Evolutionary conservation across 2,888 invertebrate genomes (phyloP), one percentile per base, ranked within the genome.

Genomic region (Plemyria rubiginata): DNA sequence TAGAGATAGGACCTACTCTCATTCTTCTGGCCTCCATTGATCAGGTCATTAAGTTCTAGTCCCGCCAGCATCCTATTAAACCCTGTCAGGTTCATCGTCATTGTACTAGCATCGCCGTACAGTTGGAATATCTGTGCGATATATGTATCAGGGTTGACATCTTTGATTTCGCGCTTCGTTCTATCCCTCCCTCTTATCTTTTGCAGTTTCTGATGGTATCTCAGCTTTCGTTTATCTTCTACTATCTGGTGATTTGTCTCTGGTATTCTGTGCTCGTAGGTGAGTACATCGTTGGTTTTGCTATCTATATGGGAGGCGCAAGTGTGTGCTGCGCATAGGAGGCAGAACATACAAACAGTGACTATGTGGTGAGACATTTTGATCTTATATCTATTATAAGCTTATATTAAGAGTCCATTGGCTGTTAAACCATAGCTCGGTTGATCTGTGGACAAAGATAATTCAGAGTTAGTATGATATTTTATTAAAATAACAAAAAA

Each of bases 261-360:
- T 51, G 78, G 72, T n/a, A 76, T 48, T 3, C 68, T 76, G 0
- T 80, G 74, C 22, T 87, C 84, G 73, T 80, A 81, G 0, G 78
- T 68, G 0, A 77, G 66, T 0, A 79, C 67, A n/a, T 76, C 85
- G 49, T 79, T 78, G 1, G 22, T 22, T 29, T 82, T 79, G 11
- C 82, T 73, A 71, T 93, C 94, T 53, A 94, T 90, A 77, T 97
- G 96, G 1, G 96, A 96, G 51, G 95, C 95, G 79, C 97, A 97
- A 0, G 95, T 95, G 77, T 96, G 96, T 11, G 96, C 95, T 1
- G 96, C 96, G 78, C 96, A 97, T 0, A 97, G 88, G 52, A 97
- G 93, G 79, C 97, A 97, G 75, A 97, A 96, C 86, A 97, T 95
- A 80, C 97, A 96, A n/a, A 96, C 96, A 12, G 96, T 95, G 73